A percentile compares a stretch with the other conserved stretches of the same genome.
Evolutionary conservation across 2,113 vertebrate species (phyloP).

Genomic region (Suncus etruscus): DNA sequence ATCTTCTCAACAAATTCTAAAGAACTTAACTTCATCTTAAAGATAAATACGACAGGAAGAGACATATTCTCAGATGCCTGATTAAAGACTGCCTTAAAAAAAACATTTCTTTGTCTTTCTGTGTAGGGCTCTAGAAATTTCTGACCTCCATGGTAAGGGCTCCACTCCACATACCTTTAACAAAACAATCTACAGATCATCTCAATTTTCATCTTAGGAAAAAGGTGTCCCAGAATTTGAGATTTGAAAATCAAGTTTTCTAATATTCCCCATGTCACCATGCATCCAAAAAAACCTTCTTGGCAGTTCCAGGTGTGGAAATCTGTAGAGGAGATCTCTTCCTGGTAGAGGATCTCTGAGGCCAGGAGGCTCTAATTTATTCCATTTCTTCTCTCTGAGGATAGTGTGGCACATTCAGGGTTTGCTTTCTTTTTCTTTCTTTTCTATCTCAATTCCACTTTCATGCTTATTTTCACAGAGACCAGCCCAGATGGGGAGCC

Average conservation of each 20-base stretch:
- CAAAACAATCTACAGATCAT: neutral
- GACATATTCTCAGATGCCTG: neutral
- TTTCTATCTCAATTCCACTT: no score
- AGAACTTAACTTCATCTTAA: fast-evolving
- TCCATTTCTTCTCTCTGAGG: fast-evolving
- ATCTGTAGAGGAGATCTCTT: no score
- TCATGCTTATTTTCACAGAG: conserved; percentile 83
- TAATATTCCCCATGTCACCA: neutral
- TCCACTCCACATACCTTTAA: neutral
- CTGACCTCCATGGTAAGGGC: neutral
- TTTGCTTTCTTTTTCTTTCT: neutral
- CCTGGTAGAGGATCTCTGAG: neutral
- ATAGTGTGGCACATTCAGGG: fast-evolving
- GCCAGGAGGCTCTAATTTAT: neutral
- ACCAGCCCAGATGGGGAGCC: conserved; percentile 94
- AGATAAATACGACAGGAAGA: neutral
- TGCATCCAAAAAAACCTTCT: neutral
- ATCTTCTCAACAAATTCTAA: neutral
- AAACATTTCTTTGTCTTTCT: neutral
- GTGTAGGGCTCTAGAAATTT: neutral
- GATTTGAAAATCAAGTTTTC: neutral
- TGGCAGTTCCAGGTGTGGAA: neutral
- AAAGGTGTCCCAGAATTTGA: neutral
- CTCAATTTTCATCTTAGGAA: neutral
- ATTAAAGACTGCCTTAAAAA: neutral